Evolutionary conservation across 2,888 invertebrate species (phyloP).

Genomic region (Charanyca ferruginea): DNA sequence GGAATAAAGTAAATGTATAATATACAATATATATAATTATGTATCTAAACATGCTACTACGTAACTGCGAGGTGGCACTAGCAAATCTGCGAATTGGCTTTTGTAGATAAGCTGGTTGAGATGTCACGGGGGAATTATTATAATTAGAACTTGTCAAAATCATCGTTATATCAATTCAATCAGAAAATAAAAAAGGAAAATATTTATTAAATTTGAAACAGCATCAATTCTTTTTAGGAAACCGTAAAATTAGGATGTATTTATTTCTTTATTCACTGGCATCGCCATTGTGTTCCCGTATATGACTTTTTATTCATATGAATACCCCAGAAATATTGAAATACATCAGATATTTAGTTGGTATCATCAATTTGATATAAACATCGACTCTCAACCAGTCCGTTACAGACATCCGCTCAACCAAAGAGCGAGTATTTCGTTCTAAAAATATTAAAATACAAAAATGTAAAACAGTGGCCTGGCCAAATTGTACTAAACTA

Average conservation of each 20-base stretch:
- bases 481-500: constrained; percentile 81
- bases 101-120: constrained; percentile 61
- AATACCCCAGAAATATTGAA: no score
- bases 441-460: constrained; percentile 68
- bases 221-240: not conserved
- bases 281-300: not conserved
- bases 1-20: constrained; percentile 85
- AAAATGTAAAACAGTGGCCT: constrained; percentile 76
- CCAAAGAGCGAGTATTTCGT: constrained; percentile 66
- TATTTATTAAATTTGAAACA: not conserved
- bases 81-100: constrained; percentile 80
- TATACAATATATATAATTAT: constrained; percentile 64
- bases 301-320: no score
- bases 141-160: not conserved
- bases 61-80: constrained; percentile 87
- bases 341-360: no score
- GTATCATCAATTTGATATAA: no score
- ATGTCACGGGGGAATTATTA: not conserved
- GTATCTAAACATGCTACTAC: constrained; percentile 80
- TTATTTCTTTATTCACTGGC: not conserved
- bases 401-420: constrained; percentile 40
- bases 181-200: not conserved
- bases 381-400: constrained; percentile 41
- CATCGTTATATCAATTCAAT: not conserved
- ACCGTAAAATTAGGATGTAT: not conserved